Conservation (phyloP, 1,140 invertebrate species). For the Papilio machaon region DNA sequence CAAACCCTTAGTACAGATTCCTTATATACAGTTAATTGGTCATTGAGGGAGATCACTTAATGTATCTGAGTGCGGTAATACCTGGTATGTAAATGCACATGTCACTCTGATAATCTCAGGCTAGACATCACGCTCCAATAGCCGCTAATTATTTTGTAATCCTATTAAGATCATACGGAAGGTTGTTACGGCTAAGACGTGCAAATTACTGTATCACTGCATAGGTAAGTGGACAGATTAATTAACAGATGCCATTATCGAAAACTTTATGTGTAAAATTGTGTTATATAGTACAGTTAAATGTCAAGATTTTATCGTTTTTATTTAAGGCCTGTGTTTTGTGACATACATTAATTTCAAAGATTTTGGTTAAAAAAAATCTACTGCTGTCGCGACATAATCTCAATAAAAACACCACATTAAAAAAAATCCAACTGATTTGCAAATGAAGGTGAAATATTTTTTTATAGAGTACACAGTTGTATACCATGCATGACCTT, state of each 20-base stretch:
- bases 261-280: not conserved
- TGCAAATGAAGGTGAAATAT: not conserved
- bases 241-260: not conserved
- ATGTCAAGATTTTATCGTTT: not conserved
- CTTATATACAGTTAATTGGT: too few relatives aligned
- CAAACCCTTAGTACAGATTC: not conserved
- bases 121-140: conserved; percentile 32
- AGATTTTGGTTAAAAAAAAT: too few relatives aligned
- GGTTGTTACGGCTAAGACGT: not conserved
- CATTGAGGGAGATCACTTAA: too few relatives aligned
- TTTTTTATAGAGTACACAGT: not conserved
- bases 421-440: not conserved
- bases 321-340: not conserved
- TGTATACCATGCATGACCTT: not conserved
- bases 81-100: not conserved
- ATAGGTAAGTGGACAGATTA: not conserved
- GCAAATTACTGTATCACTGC: not conserved
- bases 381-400: too few relatives aligned
- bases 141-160: conserved; percentile 30
- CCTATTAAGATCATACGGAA: conserved; percentile 10
- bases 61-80: not conserved
- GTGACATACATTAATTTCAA: too few relatives aligned
- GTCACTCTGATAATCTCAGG: not conserved
- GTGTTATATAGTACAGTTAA: too few relatives aligned
- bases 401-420: not conserved